These are phyloP conservation scores for Lutraria rhynchaena DNA, from an alignment of 1,140 invertebrate species.

Conservation along the genomic window DNA sequence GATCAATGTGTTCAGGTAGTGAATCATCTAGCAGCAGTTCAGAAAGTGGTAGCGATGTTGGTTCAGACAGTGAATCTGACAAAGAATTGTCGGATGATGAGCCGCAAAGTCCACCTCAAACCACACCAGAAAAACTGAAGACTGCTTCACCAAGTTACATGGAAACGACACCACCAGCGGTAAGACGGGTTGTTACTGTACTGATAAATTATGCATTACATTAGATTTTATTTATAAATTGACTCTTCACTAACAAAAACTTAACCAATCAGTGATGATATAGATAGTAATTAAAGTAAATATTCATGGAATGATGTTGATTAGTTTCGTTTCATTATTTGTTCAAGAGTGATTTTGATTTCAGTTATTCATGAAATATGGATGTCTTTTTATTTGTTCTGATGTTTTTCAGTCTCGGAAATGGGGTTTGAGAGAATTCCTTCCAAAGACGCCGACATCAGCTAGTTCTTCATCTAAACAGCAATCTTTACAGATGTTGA, in stretches of 20 bases:
- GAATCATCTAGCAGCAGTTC: constrained; percentile 48
- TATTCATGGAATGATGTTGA: too few relatives aligned
- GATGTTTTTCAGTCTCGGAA: constrained; percentile 33
- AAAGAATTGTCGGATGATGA: constrained; percentile 37
- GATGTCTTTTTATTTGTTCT: background rate
- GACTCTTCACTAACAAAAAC: too few relatives aligned
- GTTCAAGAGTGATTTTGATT: background rate
- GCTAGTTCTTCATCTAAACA: constrained; percentile 14
- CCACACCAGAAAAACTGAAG: constrained; percentile 8
- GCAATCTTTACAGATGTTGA: background rate
- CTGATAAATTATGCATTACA: too few relatives aligned
- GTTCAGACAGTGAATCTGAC: constrained; percentile 50
- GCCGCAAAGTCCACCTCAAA: background rate
- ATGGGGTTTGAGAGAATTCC: constrained; percentile 27
- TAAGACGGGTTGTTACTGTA: too few relatives aligned
- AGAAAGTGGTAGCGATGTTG: constrained; percentile 29
- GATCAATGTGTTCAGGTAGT: constrained; percentile 25
- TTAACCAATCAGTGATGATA: too few relatives aligned
- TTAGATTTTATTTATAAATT: too few relatives aligned
- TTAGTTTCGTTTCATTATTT: background rate
- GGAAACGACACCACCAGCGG: constrained; percentile 26
- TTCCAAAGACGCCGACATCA: constrained; percentile 1
- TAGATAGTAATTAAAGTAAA: too few relatives aligned
- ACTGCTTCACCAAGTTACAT: background rate
- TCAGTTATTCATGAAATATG: background rate